Evolutionary conservation across 2,888 invertebrate genomes (phyloP).

Genomic region (Carpatolechia fugitivella): DNA sequence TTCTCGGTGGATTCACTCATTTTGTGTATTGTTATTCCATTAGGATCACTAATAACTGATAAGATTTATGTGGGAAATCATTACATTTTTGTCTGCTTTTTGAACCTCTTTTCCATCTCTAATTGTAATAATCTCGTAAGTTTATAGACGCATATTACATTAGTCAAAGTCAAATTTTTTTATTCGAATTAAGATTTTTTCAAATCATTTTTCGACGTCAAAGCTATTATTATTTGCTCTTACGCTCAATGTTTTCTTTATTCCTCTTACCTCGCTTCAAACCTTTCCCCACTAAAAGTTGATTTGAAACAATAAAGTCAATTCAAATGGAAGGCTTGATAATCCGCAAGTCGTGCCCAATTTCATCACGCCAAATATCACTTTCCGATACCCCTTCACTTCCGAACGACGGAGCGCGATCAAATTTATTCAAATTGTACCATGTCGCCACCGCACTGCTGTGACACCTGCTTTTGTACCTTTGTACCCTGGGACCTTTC

Average conservation of each 20-base stretch:
- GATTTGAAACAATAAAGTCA: constrained; percentile 27
- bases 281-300: constrained; percentile 3
- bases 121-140: too few species aligned
- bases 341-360: constrained; percentile 54
- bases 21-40: too few species aligned
- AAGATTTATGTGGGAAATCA: too few species aligned
- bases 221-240: too few species aligned
- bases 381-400: constrained; percentile 61
- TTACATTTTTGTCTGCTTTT: too few species aligned
- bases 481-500: constrained; percentile 26
- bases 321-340: constrained; percentile 40
- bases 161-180: too few species aligned
- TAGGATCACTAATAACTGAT: too few species aligned
- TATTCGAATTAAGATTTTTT: too few species aligned
- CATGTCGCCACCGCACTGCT: constrained; percentile 59
- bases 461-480: constrained; percentile 57
- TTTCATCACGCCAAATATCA: constrained; percentile 64
- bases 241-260: too few species aligned
- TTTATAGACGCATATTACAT: too few species aligned
- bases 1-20: not conserved
- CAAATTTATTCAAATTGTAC: constrained; percentile 77
- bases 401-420: constrained; percentile 41
- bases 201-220: too few species aligned
- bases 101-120: too few species aligned
- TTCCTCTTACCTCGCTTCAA: not conserved